A percentile compares a stretch with the other conserved stretches of the same genome.
These are phyloP conservation scores for Drosophila athabasca DNA, from an alignment of 1,140 invertebrate species.

Conservation along the genomic window DNA sequence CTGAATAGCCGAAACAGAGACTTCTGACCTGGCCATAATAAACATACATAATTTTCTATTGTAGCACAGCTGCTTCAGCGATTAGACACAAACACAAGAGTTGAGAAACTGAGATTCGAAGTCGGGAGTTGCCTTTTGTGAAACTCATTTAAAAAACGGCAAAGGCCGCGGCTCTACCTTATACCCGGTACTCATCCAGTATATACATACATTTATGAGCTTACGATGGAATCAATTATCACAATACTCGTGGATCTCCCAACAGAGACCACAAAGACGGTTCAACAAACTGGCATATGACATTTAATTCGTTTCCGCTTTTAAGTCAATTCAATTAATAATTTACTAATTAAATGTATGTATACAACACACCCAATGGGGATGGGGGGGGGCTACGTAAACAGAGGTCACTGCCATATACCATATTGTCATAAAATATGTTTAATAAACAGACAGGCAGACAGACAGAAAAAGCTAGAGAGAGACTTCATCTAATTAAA, in stretches of 20 bases:
- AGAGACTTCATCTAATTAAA: conserved; percentile 54
- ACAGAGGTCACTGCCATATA: conserved; percentile 33
- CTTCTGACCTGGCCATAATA: conserved; percentile 34
- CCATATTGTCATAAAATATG: conserved; percentile 53
- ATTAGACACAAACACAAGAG: conserved; percentile 3
- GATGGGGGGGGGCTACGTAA: background rate
- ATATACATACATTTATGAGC: no score
- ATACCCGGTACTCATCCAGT: no score
- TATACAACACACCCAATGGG: conserved; percentile 18
- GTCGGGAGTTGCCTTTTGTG: conserved; percentile 26
- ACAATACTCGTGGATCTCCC: no score
- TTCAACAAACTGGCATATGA: conserved; percentile 37
- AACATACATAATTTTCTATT: conserved; percentile 47
- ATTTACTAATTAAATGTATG: conserved; percentile 49
- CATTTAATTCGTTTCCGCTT: conserved; percentile 43
- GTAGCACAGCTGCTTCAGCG: conserved; percentile 36
- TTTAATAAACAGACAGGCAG: conserved; percentile 38
- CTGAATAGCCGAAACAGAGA: background rate
- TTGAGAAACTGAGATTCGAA: conserved; percentile 3
- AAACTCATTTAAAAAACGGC: conserved; percentile 45
- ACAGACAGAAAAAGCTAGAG: conserved; percentile 1
- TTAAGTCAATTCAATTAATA: conserved; percentile 43
- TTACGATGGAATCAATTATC: no score
- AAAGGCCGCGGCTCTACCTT: no score
- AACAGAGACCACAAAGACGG: conserved; percentile 3